phyloP scores from a whole-genome alignment of 2,888 invertebrate species.

The Dendrolimus houi region DNA sequence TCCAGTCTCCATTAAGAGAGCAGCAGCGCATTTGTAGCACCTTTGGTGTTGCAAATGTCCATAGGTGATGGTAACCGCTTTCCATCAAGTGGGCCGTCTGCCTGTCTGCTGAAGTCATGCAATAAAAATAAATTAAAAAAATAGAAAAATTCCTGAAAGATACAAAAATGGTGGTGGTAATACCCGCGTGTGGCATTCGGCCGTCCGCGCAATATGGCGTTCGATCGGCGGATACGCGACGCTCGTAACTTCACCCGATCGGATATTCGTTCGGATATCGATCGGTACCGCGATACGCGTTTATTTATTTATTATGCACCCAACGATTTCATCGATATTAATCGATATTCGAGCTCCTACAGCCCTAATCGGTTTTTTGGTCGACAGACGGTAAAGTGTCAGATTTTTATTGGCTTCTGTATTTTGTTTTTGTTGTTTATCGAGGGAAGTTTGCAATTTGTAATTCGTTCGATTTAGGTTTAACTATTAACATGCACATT shows the following conservation, averaged over 20 bases:
- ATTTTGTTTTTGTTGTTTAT: neutral
- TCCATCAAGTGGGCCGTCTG: too few species aligned
- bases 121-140: too few species aligned
- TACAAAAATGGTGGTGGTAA: neutral
- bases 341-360: slow-evolving; percentile 36
- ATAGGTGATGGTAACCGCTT: too few species aligned
- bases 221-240: slow-evolving; percentile 25
- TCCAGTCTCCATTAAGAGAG: too few species aligned
- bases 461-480: neutral
- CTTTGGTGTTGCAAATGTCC: too few species aligned
- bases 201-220: slow-evolving; percentile 22
- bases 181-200: neutral
- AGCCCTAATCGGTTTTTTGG: neutral
- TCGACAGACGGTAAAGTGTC: neutral
- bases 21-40: too few species aligned
- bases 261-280: slow-evolving; percentile 42
- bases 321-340: slow-evolving; percentile 43
- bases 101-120: too few species aligned
- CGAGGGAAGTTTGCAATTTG: neutral
- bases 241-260: slow-evolving; percentile 29
- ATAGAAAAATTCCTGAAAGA: neutral
- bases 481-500: too few species aligned
- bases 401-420: slow-evolving; percentile 1
- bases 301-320: slow-evolving; percentile 37
- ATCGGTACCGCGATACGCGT: slow-evolving; percentile 32